These are phyloP conservation scores for Stichodactyla helianthus DNA, from an alignment of 64 coral and sea anemone species.

Conservation along the genomic window DNA sequence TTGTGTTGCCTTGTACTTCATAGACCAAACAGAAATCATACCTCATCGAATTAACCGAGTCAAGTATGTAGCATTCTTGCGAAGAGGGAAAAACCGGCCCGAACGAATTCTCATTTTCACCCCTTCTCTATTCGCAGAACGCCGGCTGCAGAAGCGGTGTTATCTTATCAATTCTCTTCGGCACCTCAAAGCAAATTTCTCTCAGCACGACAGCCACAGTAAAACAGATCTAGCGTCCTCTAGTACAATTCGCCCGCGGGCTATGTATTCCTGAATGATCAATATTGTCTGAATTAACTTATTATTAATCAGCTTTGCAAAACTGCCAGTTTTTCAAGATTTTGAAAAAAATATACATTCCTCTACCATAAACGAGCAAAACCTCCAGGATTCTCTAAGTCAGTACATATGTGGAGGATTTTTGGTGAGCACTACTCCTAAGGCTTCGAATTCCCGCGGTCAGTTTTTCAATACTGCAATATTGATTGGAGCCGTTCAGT, in stretches of 20 bases:
- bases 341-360: neutral
- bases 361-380: neutral
- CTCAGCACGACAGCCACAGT: constrained; percentile 9
- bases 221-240: constrained; percentile 16
- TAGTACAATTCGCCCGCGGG: constrained; percentile 4
- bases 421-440: neutral
- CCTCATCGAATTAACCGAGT: neutral
- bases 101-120: neutral
- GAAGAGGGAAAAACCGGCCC: neutral
- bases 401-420: neutral
- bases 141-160: neutral
- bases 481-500: neutral
- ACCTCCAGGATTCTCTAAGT: neutral
- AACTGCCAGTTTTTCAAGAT: neutral
- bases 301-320: neutral
- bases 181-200: constrained; percentile 20
- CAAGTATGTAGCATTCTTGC: neutral
- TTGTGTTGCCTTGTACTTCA: neutral
- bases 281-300: constrained; percentile 8
- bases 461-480: neutral
- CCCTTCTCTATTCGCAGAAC: neutral
- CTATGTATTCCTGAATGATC: constrained; percentile 9
- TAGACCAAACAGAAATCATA: constrained; percentile 8
- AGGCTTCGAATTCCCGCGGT: neutral
- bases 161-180: constrained; percentile 17